Evolutionary conservation across 2,797 vertebrate species (phyloP), one percentile per base, ranked within the genome.

Genomic region (Macropus fuliginosus): DNA sequence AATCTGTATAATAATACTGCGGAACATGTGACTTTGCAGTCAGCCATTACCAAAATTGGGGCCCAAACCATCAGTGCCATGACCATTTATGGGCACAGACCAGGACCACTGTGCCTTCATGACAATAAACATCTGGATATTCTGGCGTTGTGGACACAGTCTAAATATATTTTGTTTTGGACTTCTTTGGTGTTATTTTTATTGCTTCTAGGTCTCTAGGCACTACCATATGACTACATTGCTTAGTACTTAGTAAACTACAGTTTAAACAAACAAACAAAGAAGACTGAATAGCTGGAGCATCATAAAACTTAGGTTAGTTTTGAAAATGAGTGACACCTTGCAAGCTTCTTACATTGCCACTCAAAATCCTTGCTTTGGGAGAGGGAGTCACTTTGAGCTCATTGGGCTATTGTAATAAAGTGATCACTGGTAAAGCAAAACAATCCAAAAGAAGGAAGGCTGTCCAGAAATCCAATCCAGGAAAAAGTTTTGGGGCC

Each of bases 391-490:
- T 52, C 52, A 46, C 66, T 93, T 2, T 24, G 21, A 91, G 57
- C 87, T 95, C 56, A 66, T 87, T 6, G 66, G 95, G 55, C 92
- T 93, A 29, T 54, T 95, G 94, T 94, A 97, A 94, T 89, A 3
- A 27, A 96, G 56, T 81, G 18, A 40, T 59, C 94, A 14, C 5
- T 92, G 92, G 95, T 55, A 91, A 74, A 46, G 89, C 9, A 8
- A 93, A 52, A 29, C 46, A 89, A 10, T 52, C 54, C 40, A 66
- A 95, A 95, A 95, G 57, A 94, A 93, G 56, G 40, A 18, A 11
- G n/a, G 6, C n/a, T 94, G 27, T 11, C 0, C 18, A 96, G 62
- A 92, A 95, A 92, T 5, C 31, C 91, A 89, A 81, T 94, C 56
- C 81, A 91, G 59, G 14, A 55, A 66, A 91, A 46, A 50, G 56